These are phyloP conservation scores for Stenurella melanura DNA, from an alignment of 2,888 invertebrate species.

Conservation along the genomic window DNA sequence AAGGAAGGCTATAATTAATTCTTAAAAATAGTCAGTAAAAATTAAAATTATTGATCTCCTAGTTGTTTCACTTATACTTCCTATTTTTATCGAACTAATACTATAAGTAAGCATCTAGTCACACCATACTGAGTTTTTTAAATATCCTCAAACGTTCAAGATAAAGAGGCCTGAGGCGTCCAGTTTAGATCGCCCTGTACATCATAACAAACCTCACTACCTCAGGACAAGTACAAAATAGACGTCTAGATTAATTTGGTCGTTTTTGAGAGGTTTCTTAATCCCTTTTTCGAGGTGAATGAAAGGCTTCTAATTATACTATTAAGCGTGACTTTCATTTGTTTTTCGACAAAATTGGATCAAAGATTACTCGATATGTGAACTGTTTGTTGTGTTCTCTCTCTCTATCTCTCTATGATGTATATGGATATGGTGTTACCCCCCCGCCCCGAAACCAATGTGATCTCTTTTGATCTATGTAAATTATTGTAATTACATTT, in stretches of 20 bases:
- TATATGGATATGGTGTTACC: conserved; percentile 43
- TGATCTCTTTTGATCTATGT: conserved; percentile 66
- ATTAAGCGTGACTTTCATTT: conserved; percentile 47
- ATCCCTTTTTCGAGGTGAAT: conserved; percentile 54
- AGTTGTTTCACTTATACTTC: too few relatives aligned
- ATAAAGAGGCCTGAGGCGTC: too few relatives aligned
- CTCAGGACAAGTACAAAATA: conserved; percentile 63
- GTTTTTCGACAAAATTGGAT: conserved; percentile 50
- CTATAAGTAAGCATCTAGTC: too few relatives aligned
- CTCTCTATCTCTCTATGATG: conserved; percentile 34
- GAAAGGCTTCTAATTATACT: conserved; percentile 52
- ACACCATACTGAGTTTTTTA: too few relatives aligned
- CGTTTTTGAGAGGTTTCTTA: conserved; percentile 59
- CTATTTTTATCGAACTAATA: too few relatives aligned
- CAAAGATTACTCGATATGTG: conserved; percentile 52
- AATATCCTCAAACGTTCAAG: too few relatives aligned
- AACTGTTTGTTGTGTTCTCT: conserved; percentile 55
- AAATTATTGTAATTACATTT: conserved; percentile 57
- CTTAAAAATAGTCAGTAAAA: too few relatives aligned
- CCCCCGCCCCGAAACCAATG: conserved; percentile 59
- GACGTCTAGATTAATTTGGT: conserved; percentile 55
- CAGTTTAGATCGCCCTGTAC: background rate
- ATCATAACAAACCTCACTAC: conserved; percentile 53
- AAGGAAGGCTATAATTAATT: too few relatives aligned
- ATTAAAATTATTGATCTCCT: too few relatives aligned